Base-by-base conservation (phyloP, 35 echinoderm and acorn worm species). In the Holothuria glaberrima region DNA sequence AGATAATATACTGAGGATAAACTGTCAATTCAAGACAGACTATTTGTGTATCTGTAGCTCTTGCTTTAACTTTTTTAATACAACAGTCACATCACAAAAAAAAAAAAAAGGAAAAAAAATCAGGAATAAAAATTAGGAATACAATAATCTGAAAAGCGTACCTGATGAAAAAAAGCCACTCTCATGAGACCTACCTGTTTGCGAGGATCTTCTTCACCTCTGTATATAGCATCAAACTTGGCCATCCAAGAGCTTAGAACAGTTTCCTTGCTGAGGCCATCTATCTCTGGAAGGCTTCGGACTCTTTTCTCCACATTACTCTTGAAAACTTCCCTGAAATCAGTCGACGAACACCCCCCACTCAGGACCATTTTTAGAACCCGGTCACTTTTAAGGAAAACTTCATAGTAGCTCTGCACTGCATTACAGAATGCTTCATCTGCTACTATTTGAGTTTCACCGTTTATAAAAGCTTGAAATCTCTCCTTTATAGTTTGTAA, bases 391-490 rank as follows among this genome's bases (percentile, higher is more conserved):
- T 99, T 98, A 21, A 99, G 69, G 66, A 99, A 99, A 33, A 99
- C 97, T 36, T 99, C 93, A 59, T 89, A 99, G 81, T 99, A 99
- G 75, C 94, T 99, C 58, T 99, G 93, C 6, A 98, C 96, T 4
- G 96, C 96, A 88, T 98, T 98, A 56, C 97, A 99, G 65, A 99
- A 99, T 58, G 97, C 97, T 48, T 99, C 97, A 69, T 99, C 97
- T 6, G 97, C 97, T 45, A 99, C 97, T 58, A 99, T 99, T 86
- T 94, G 93, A 70, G 97, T 99, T 81, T 99, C 91, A 34, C 97
- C 97, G 71, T 99, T 95, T 77, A 99, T 91, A 58, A 99, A 99
- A 41, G 97, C 82, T 68, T 92, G 93, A 71, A 99, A 99, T 62
- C 97, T 60, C 52, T 99, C 97, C 90, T 99, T 98, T 44, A 95